Evolutionary conservation across 1,140 invertebrate genomes (phyloP).

Genomic region (Calliphora vicina): DNA sequence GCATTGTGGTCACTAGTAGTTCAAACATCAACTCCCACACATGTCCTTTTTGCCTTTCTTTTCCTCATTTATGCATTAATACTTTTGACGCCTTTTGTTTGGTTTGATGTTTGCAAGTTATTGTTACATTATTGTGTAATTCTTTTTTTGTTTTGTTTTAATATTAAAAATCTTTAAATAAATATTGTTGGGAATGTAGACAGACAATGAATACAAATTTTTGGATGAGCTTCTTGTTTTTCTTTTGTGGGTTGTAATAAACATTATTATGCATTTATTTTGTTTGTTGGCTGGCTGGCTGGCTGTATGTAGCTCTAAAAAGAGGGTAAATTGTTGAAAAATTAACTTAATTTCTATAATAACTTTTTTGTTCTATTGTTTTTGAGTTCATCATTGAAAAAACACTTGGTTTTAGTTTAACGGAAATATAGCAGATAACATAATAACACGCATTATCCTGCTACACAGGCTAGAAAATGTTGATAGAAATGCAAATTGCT

Average conservation of each 20-base stretch:
- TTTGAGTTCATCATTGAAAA: not conserved
- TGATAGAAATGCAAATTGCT: not conserved
- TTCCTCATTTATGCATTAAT: not conserved
- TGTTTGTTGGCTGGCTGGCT: no score
- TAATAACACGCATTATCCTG: slow-evolving; percentile 7
- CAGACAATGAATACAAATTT: slow-evolving; percentile 4
- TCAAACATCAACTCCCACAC: not conserved
- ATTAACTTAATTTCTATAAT: not conserved
- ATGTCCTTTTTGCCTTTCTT: not conserved
- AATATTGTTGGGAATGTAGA: slow-evolving; percentile 7
- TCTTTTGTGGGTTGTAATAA: not conserved
- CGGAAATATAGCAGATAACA: slow-evolving; percentile 11
- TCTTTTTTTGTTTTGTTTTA: not conserved
- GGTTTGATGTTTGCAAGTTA: slow-evolving; percentile 20
- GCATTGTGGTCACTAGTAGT: not conserved
- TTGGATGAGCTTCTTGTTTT: no score
- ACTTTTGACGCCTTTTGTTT: slow-evolving; percentile 26
- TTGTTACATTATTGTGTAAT: slow-evolving; percentile 8
- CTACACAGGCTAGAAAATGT: not conserved
- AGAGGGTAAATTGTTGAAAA: not conserved
- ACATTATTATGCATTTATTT: not conserved
- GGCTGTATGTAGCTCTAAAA: not conserved
- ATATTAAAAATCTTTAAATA: slow-evolving; percentile 15
- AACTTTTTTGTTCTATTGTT: not conserved
- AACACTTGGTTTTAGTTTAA: not conserved